Evolutionary conservation across 2,888 invertebrate genomes (phyloP), one percentile per base, ranked within the genome.

Genomic region (Chloroclystis v-ata): DNA sequence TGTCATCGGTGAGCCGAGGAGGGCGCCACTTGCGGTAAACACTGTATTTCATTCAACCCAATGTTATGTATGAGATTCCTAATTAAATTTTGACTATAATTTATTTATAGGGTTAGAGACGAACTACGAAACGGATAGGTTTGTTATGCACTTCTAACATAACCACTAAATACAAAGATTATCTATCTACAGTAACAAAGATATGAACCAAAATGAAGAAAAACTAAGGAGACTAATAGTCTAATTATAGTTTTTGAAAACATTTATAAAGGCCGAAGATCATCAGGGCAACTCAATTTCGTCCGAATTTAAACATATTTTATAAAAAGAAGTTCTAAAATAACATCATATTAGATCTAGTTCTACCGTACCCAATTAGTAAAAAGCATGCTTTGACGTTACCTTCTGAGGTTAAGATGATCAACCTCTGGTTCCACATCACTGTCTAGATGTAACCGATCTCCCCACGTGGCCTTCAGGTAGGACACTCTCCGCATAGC

Each of bases 401-500:
- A 94, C 94, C 92, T 93, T 87, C 92, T 89, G 16, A 90, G 78
- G 43, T 86, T 79, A 60, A 90, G 90, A 58, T 84, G 81, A 62
- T 93, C 93, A 2, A 89, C 85, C 55, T 93, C 92, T 0, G 82
- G 80, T 33, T 87, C 86, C 9, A 79, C 76, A 61, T 93, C 93
- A 67, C 92, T 92, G 69, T 95, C 94, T 57, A 93, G 85, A 65
- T 92, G 92, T 80, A 93, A 89, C 51, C 92, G 87, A 68, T 94
- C 94, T 53, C 93, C 93, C 90, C 94, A 95, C 7, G 97, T 97
- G 32, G 97, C 97, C 84, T 96, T 96, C 59, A 97, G 89, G 84
- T 98, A 98, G n/a, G 97, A 97, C 59, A 96, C 95, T 62, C 97
- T 90, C 61, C 97, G 91, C 82, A 94, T 95, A 14, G 93, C 92